A percentile compares a stretch with the other conserved stretches of the same genome.
These are phyloP conservation scores for Acanthurus leucopareius DNA, from an alignment of 2,797 vertebrate genomes.

Conservation along the genomic window DNA sequence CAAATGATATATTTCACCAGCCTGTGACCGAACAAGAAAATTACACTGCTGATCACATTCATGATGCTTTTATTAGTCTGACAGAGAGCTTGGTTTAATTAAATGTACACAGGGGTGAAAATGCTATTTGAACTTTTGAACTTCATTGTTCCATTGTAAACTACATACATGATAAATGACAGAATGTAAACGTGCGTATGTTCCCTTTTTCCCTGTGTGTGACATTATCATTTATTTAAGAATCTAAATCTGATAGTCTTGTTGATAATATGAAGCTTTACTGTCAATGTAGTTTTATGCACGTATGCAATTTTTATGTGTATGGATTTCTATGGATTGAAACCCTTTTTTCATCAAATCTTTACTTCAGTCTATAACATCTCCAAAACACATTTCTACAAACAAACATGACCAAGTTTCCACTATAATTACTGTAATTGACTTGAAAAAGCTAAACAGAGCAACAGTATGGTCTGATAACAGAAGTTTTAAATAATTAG, in stretches of 20 bases:
- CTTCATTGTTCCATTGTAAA: neutral
- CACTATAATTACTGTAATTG: neutral
- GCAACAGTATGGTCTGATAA: neutral
- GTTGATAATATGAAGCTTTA: neutral
- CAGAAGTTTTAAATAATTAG: neutral
- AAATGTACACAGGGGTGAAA: conserved; percentile 11
- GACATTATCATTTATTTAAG: conserved; percentile 4
- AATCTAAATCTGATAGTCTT: neutral
- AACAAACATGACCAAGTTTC: neutral
- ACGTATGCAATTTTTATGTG: conserved; percentile 2
- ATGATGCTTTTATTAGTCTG: neutral
- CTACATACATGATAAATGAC: neutral
- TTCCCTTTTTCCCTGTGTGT: neutral
- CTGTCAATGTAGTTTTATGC: neutral
- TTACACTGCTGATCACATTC: neutral
- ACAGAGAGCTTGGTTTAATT: conserved; percentile 4
- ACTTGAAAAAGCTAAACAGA: neutral
- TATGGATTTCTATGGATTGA: neutral
- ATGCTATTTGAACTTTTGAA: neutral
- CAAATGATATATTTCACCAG: conserved; percentile 5
- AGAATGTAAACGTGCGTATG: too few relatives aligned
- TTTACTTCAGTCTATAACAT: neutral
- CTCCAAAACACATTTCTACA: neutral
- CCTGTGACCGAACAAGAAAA: neutral
- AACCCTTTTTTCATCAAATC: too few relatives aligned